A percentile compares a stretch with the other conserved stretches of the same genome.
Evolutionary conservation across 2,888 invertebrate species (phyloP).

Genomic region (Tholera decimalis): DNA sequence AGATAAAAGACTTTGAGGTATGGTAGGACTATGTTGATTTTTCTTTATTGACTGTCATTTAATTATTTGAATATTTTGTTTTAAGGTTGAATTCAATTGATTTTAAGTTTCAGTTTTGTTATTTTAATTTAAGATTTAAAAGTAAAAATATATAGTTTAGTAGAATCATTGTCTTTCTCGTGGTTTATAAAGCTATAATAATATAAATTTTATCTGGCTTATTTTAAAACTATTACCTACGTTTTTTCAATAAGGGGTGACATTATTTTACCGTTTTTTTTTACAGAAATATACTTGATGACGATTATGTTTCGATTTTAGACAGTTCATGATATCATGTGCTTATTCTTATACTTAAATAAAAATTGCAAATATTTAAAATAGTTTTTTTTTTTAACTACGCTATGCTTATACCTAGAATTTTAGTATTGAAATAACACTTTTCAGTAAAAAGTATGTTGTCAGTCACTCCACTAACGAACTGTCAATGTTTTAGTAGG

Average conservation of each 20-base stretch:
- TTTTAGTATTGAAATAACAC: too few species aligned
- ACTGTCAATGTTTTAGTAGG: constrained; percentile 18
- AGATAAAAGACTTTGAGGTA: not conserved
- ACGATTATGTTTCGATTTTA: too few species aligned
- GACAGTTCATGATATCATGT: too few species aligned
- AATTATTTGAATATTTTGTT: not conserved
- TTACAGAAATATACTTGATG: too few species aligned
- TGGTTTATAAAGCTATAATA: too few species aligned
- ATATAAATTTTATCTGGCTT: too few species aligned
- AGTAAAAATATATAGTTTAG: not conserved
- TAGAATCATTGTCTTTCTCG: not conserved
- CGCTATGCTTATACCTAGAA: too few species aligned
- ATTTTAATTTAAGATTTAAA: constrained; percentile 7
- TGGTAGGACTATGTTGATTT: too few species aligned
- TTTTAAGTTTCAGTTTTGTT: not conserved
- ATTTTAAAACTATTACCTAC: too few species aligned
- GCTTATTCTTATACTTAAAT: not conserved
- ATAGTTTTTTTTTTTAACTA: not conserved
- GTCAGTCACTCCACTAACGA: constrained; percentile 11
- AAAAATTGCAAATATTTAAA: not conserved
- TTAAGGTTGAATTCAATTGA: not conserved
- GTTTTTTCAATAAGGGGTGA: too few species aligned
- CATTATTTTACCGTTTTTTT: not conserved
- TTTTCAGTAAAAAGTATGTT: not conserved
- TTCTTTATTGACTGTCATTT: too few species aligned